phyloP scores from a whole-genome alignment of 2,797 vertebrate genomes.

The Pseudotriccus pelzelni region DNA sequence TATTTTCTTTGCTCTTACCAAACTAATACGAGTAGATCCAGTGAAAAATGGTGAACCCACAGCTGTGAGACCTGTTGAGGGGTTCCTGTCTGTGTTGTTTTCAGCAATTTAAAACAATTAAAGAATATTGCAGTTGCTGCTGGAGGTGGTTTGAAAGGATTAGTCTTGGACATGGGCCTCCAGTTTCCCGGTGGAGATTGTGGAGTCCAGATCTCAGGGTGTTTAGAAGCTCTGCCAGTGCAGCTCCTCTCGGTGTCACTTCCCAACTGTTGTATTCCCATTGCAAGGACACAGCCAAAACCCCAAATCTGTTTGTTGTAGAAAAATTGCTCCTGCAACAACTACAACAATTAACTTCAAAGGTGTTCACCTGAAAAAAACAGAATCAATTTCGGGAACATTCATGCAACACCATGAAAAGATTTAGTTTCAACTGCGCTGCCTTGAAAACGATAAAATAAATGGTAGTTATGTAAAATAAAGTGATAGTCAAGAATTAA shows the following conservation, averaged over 20 bases:
- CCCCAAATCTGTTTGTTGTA: neutral
- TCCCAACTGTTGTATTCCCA: neutral
- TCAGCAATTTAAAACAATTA: neutral
- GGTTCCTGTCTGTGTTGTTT: neutral
- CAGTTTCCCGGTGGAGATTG: neutral
- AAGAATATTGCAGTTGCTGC: neutral
- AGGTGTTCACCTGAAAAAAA: neutral
- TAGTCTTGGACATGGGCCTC: neutral
- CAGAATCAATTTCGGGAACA: neutral
- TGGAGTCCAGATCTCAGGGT: neutral
- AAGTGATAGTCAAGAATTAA: neutral
- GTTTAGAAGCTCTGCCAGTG: neutral
- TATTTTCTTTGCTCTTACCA: neutral
- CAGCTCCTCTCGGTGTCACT: neutral
- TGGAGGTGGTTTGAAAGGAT: neutral
- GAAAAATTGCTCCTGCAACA: neutral
- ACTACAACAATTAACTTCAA: neutral
- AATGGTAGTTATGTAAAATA: neutral
- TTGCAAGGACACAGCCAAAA: neutral
- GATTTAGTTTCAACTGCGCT: neutral
- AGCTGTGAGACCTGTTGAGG: neutral
- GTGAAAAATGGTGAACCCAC: neutral
- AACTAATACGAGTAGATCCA: fast-evolving
- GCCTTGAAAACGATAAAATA: neutral
- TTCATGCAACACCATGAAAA: neutral